Evolutionary conservation across 2,113 vertebrate species (phyloP).

Genomic region (Vulpes ferrilata): DNA sequence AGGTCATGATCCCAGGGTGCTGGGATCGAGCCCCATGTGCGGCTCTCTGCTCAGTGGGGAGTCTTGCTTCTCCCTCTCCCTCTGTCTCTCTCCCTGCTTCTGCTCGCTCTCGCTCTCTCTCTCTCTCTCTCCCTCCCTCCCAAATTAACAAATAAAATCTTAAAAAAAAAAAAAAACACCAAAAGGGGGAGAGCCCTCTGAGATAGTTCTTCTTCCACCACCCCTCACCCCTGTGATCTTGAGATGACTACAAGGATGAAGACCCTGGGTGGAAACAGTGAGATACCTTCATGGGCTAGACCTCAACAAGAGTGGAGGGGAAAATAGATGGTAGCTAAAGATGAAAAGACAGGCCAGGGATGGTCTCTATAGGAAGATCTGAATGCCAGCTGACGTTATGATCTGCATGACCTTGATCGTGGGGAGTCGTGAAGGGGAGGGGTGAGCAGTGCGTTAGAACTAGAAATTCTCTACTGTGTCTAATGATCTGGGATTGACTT

Average conservation of each 20-base stretch:
- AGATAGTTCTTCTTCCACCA: not conserved
- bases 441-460: not conserved
- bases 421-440: not conserved
- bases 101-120: no score
- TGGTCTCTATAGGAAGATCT: not conserved
- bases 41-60: no score
- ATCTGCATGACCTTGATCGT: not conserved
- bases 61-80: no score
- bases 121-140: no score
- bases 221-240: not conserved
- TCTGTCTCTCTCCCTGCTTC: no score
- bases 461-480: not conserved
- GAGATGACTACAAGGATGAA: not conserved
- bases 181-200: not conserved
- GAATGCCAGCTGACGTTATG: not conserved
- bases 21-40: no score
- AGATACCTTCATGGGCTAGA: not conserved
- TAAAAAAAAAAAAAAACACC: no score
- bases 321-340: not conserved
- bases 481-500: conserved; percentile 20
- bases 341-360: not conserved
- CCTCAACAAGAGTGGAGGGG: not conserved
- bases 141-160: no score
- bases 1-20: no score
- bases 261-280: not conserved